A percentile compares a stretch with the other conserved stretches of the same genome.
Conservation (phyloP, 2,888 invertebrate genomes). For the Machimus atricapillus region DNA sequence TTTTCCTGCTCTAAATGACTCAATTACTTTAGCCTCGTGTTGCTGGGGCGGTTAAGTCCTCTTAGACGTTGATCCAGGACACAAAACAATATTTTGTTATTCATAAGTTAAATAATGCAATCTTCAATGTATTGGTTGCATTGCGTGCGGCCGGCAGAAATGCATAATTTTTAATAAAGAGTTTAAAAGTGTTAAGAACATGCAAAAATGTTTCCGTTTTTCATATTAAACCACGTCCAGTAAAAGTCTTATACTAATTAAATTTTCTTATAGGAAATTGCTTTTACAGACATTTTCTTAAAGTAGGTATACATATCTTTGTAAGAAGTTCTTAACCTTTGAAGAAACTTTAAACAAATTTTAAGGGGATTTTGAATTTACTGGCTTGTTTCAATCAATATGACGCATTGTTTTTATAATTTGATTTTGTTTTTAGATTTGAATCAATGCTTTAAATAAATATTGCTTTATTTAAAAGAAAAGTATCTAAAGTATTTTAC, state of each 20-base stretch:
- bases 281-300: background rate
- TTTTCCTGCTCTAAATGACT: background rate
- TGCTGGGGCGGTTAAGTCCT: background rate
- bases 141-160: background rate
- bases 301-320: background rate
- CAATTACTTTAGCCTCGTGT: background rate
- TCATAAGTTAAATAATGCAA: background rate
- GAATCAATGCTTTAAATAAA: too few relatives aligned
- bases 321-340: background rate
- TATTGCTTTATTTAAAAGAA: too few relatives aligned
- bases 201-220: background rate
- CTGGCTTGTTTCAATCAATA: too few relatives aligned
- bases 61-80: background rate
- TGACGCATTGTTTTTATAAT: too few relatives aligned
- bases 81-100: background rate
- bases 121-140: background rate
- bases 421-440: too few relatives aligned
- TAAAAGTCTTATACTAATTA: background rate
- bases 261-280: background rate
- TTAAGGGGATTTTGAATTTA: too few relatives aligned
- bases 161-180: background rate
- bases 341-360: background rate
- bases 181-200: background rate
- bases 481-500: too few relatives aligned
- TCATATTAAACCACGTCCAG: background rate